phyloP scores from a whole-genome alignment of 2,113 vertebrate genomes.

The Gymnarchus niloticus region DNA sequence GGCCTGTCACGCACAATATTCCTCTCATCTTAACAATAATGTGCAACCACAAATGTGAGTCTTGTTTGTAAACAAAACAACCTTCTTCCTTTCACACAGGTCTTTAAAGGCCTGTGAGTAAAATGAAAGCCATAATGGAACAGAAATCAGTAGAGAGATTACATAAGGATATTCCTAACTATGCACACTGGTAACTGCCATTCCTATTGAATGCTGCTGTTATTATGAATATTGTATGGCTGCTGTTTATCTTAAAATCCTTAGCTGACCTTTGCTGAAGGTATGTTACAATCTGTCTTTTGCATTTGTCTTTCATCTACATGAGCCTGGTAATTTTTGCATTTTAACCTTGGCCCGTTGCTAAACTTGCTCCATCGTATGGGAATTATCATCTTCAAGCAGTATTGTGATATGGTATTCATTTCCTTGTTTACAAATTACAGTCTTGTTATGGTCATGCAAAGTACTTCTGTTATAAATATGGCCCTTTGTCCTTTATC shows the following conservation, averaged over 20 bases:
- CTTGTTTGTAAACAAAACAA: not conserved
- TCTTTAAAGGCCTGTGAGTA: not conserved
- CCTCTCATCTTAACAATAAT: not conserved
- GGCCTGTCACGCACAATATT: not conserved
- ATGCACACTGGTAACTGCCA: not conserved
- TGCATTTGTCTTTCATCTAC: not conserved
- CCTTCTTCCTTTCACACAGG: not conserved
- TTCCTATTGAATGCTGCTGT: not conserved
- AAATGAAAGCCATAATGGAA: not conserved
- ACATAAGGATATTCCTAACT: not conserved
- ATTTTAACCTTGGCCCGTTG: not conserved
- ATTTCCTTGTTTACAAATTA: slow-evolving; percentile 1
- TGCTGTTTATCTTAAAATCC: not conserved
- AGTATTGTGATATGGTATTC: not conserved
- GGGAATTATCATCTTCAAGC: not conserved
- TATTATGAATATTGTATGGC: not conserved
- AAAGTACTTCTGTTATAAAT: not conserved
- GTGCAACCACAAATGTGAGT: not conserved
- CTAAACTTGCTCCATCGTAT: not conserved
- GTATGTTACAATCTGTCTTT: not conserved
- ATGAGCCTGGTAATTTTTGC: not conserved
- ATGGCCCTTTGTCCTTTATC: not conserved
- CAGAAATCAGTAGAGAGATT: not conserved
- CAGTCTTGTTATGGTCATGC: not conserved
- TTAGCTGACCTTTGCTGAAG: not conserved